These are phyloP conservation scores for Stomatorhinus walkeri DNA, from an alignment of 2,797 vertebrate species.

Conservation along the genomic window DNA sequence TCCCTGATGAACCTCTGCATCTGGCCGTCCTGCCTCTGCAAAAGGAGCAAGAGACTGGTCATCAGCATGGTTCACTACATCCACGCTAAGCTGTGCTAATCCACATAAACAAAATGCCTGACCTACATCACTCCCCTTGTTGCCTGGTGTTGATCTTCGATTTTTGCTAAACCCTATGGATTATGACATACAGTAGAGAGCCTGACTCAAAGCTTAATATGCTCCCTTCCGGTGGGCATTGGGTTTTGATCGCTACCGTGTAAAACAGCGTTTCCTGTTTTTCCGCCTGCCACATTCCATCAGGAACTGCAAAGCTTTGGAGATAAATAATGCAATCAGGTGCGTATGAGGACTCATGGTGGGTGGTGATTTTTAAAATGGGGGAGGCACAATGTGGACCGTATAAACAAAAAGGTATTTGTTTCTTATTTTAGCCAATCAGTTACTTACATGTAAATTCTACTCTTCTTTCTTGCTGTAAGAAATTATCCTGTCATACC, in stretches of 20 bases:
- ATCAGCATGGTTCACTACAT: background rate
- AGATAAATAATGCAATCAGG: background rate
- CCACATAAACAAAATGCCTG: background rate
- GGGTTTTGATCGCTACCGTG: background rate
- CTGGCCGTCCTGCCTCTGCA: slow-evolving; percentile 84
- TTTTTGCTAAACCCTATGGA: background rate
- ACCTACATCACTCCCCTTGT: background rate
- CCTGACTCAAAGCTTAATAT: background rate
- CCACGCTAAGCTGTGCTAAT: background rate
- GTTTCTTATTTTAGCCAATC: background rate
- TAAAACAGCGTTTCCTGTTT: background rate
- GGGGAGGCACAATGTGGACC: background rate
- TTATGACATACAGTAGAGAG: background rate
- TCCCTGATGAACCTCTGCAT: slow-evolving; percentile 93
- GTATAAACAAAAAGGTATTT: background rate
- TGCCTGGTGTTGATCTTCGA: background rate
- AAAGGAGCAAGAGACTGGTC: background rate
- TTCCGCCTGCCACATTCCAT: background rate
- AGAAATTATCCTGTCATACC: background rate
- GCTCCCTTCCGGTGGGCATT: background rate
- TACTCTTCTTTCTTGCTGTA: background rate
- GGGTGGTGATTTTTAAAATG: background rate
- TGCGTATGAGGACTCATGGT: background rate
- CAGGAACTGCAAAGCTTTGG: background rate
- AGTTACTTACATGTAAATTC: background rate